Evolutionary conservation across 2,113 vertebrate genomes (phyloP).

Genomic region (Eubucco bourcierii): DNA sequence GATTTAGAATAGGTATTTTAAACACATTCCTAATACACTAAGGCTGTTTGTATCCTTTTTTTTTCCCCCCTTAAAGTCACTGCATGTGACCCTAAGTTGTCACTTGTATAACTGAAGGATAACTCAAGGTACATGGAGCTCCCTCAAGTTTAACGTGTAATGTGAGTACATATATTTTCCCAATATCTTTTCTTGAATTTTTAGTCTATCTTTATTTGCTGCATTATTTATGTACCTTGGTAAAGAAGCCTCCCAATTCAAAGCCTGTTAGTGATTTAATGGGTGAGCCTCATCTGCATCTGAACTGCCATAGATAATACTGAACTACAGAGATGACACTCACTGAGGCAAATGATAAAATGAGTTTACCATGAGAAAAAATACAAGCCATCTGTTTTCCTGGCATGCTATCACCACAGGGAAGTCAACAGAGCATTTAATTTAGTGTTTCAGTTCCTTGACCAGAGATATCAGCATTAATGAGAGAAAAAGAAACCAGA

Average conservation of each 20-base stretch:
- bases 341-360: constrained; percentile 8
- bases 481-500: background rate
- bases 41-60: background rate
- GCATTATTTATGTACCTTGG: background rate
- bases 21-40: background rate
- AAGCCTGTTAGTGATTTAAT: background rate
- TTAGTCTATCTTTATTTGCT: background rate
- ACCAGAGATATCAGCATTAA: constrained; percentile 3
- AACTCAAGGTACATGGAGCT: background rate
- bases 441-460: constrained; percentile 14
- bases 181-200: background rate
- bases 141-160: background rate
- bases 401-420: constrained; percentile 14
- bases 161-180: background rate
- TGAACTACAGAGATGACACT: background rate
- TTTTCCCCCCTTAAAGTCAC: background rate
- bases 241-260: background rate
- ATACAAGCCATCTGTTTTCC: constrained; percentile 44
- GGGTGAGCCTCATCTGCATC: background rate
- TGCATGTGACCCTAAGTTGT: background rate
- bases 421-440: constrained; percentile 49
- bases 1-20: background rate
- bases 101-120: background rate
- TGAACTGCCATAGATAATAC: background rate
- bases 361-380: background rate